A percentile compares a stretch with the other conserved stretches of the same genome.
Evolutionary conservation across 2,888 invertebrate genomes (phyloP).

Genomic region (Tiliacea aurago): DNA sequence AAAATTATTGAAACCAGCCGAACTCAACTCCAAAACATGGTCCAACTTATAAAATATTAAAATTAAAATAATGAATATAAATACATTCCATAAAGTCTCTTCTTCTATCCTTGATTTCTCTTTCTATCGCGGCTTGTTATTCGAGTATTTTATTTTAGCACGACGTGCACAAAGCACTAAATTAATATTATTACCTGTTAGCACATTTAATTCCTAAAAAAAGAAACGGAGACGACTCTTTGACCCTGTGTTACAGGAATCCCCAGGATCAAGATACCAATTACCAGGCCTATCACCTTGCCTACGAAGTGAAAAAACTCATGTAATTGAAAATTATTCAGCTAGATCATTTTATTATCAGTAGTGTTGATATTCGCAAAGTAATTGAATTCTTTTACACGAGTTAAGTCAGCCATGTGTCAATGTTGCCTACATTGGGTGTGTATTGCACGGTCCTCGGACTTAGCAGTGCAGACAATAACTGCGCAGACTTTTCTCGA

Average conservation of each 20-base stretch:
- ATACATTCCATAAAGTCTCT: slow-evolving; percentile 59
- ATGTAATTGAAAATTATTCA: slow-evolving; percentile 94
- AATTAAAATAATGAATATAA: slow-evolving; percentile 51
- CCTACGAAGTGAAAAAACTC: slow-evolving; percentile 99
- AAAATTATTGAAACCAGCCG: slow-evolving; percentile 42
- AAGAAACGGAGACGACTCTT: slow-evolving; percentile 85
- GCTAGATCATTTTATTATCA: slow-evolving; percentile 81
- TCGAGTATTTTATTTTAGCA: slow-evolving; percentile 67
- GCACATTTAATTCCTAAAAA: slow-evolving; percentile 65
- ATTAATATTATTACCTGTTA: slow-evolving; percentile 55
- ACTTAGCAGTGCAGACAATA: slow-evolving; percentile 48
- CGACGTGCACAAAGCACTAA: slow-evolving; percentile 66
- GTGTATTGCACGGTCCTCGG: slow-evolving; percentile 39
- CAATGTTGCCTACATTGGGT: slow-evolving; percentile 59
- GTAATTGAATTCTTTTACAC: slow-evolving; percentile 67
- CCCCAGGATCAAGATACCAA: slow-evolving; percentile 96
- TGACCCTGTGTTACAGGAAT: slow-evolving; percentile 96
- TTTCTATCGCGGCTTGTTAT: slow-evolving; percentile 77
- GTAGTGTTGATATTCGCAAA: slow-evolving; percentile 78
- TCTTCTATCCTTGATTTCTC: slow-evolving; percentile 67
- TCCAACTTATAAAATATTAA: slow-evolving; percentile 44
- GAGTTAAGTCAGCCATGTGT: slow-evolving; percentile 71
- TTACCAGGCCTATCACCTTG: slow-evolving; percentile 99
- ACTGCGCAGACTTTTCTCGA: slow-evolving; percentile 72
- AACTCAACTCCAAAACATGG: slow-evolving; percentile 25